Percentiles rank a stretch among this genome's conserved stretches.
Conservation (phyloP, 2,888 invertebrate species). For the Pseudanteris insignis region DNA sequence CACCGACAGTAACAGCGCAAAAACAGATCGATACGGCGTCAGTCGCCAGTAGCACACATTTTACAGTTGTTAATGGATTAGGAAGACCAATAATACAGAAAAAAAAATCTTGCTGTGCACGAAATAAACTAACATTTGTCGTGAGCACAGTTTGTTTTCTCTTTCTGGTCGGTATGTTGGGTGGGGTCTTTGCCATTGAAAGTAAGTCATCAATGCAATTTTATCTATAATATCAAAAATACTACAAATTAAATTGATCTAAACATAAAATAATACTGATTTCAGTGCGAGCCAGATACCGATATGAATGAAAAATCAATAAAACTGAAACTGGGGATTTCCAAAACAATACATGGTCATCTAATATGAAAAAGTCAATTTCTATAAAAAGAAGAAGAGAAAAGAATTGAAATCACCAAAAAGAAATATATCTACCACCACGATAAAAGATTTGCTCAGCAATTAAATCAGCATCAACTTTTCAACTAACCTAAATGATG, state of each 20-base stretch:
- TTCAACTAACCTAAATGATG: constrained; percentile 21
- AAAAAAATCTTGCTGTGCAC: constrained; percentile 76
- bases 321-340: no score
- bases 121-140: constrained; percentile 83
- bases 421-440: background rate
- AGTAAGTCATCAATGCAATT: no score
- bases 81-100: constrained; percentile 73
- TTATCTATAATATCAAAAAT: no score
- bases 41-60: constrained; percentile 86
- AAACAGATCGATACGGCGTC: constrained; percentile 76
- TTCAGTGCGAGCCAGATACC: constrained; percentile 69
- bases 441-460: background rate
- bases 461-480: constrained; percentile 1
- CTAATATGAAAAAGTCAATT: no score
- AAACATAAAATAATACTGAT: no score
- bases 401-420: no score
- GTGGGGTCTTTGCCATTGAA: constrained; percentile 84
- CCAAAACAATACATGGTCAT: no score
- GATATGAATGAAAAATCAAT: constrained; percentile 53
- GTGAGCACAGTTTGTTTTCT: constrained; percentile 84
- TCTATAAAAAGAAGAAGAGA: no score
- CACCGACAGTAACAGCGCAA: constrained; percentile 64
- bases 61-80: constrained; percentile 84
- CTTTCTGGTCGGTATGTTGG: constrained; percentile 81
- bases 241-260: no score